Evolutionary conservation across 1,140 invertebrate species (phyloP).

Genomic region (Anagrus nilaparvatae): DNA sequence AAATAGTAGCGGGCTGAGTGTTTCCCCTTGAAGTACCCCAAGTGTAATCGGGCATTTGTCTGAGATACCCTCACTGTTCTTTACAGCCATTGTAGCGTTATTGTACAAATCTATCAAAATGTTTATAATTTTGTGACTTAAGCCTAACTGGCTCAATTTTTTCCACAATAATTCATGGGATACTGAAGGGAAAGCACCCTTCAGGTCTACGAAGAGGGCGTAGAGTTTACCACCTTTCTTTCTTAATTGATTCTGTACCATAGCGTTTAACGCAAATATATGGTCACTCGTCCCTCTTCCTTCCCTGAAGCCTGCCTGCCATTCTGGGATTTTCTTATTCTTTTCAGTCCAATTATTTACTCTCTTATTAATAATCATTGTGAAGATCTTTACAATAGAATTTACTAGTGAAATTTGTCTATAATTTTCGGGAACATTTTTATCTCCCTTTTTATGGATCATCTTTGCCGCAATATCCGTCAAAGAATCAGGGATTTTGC

Average conservation of each 20-base stretch:
- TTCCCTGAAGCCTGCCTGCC: not conserved
- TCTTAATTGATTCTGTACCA: not conserved
- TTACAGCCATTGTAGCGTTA: not conserved
- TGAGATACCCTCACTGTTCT: not conserved
- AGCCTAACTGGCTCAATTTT: not conserved
- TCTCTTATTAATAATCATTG: not conserved
- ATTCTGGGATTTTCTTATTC: no score
- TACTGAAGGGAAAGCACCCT: not conserved
- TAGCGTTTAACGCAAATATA: constrained; percentile 1
- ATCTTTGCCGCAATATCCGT: constrained; percentile 3
- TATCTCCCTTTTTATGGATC: constrained; percentile 8
- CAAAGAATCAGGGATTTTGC: not conserved
- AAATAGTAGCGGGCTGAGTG: not conserved
- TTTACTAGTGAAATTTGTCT: constrained; percentile 4
- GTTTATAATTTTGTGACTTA: not conserved
- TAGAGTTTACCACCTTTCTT: not conserved
- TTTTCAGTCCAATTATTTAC: not conserved
- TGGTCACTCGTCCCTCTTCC: not conserved
- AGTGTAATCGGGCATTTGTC: not conserved
- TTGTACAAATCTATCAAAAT: not conserved
- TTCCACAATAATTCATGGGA: not conserved
- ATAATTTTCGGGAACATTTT: constrained; percentile 1
- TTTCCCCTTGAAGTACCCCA: not conserved
- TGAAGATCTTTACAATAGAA: constrained; percentile 5
- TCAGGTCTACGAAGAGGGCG: not conserved